phyloP scores from a whole-genome alignment of 2,113 vertebrate species.

The Lathamus discolor region DNA sequence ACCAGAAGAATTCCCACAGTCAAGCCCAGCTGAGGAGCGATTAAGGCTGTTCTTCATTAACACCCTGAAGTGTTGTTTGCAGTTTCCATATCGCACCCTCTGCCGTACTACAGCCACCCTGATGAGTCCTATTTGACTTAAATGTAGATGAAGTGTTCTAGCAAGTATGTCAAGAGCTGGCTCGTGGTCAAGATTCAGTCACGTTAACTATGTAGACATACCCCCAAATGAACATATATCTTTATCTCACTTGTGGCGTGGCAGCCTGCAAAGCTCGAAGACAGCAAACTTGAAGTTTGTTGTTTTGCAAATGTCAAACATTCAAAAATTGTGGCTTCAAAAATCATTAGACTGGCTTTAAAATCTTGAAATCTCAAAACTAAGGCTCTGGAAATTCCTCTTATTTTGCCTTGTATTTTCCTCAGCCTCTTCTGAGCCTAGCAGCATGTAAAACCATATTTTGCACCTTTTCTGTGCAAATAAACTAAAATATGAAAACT shows the following conservation, averaged over 20 bases:
- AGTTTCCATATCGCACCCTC: neutral
- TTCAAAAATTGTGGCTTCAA: neutral
- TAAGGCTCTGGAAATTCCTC: neutral
- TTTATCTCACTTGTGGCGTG: neutral
- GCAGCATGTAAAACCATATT: neutral
- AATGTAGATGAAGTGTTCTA: neutral
- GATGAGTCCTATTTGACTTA: neutral
- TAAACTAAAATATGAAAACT: neutral
- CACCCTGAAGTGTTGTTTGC: neutral
- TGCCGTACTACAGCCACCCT: neutral
- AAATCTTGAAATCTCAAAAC: neutral
- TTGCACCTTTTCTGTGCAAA: neutral
- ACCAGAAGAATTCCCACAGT: neutral
- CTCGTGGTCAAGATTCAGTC: neutral
- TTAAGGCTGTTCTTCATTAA: constrained; percentile 4
- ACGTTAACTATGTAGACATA: neutral
- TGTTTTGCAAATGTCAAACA: neutral
- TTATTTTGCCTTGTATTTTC: neutral
- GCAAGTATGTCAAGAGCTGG: neutral
- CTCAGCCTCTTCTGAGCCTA: neutral
- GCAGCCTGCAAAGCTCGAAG: neutral
- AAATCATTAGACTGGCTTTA: neutral
- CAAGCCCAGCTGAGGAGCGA: neutral
- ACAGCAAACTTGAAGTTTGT: neutral
- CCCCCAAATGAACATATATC: neutral